phyloP scores from a whole-genome alignment of 1,140 invertebrate genomes.

The Cotesia vestalis region DNA sequence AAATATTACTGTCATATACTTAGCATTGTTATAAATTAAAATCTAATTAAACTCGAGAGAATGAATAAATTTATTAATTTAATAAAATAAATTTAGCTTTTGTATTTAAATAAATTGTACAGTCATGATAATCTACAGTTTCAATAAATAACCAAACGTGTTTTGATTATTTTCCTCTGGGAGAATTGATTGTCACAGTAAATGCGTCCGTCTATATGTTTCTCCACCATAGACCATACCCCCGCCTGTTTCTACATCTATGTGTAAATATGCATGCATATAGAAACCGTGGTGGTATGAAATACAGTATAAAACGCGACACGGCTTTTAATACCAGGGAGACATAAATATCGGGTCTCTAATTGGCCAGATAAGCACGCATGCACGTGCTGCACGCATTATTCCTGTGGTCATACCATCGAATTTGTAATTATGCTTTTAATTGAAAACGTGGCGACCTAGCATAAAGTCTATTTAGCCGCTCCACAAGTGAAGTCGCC shows the following conservation, averaged over 20 bases:
- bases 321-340: constrained; percentile 47
- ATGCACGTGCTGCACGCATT: constrained; percentile 43
- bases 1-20: neutral
- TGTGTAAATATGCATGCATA: neutral
- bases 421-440: constrained; percentile 58
- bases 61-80: constrained; percentile 4
- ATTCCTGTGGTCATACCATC: constrained; percentile 44
- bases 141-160: neutral
- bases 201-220: constrained; percentile 1
- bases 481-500: constrained; percentile 7
- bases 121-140: constrained; percentile 15
- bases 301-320: constrained; percentile 33
- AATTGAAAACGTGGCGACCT: constrained; percentile 50
- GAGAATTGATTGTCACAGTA: neutral
- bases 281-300: neutral
- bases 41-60: constrained; percentile 7
- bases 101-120: constrained; percentile 13
- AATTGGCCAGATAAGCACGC: constrained; percentile 51
- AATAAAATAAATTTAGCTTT: constrained; percentile 9
- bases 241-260: neutral
- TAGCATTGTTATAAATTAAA: constrained; percentile 14
- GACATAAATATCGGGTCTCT: constrained; percentile 56
- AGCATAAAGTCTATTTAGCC: too few species aligned
- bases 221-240: neutral
- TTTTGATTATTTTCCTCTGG: constrained; percentile 8